These are phyloP conservation scores for Lycaon pictus DNA, from an alignment of 2,113 vertebrate species.

Conservation along the genomic window DNA sequence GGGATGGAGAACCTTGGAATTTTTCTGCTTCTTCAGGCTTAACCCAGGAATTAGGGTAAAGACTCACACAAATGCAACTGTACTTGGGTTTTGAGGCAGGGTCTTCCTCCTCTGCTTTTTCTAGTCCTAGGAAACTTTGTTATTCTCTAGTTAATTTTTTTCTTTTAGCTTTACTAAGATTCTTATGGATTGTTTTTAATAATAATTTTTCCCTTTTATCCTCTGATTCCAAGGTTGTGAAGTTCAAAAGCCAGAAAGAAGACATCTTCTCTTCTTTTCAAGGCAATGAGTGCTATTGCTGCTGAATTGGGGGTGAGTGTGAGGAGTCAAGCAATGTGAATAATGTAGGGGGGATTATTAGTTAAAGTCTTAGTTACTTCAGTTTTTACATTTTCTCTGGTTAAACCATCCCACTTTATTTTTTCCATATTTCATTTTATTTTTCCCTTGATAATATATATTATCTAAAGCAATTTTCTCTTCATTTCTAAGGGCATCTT, in stretches of 20 bases:
- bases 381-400: slow-evolving; percentile 10
- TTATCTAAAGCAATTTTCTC: slow-evolving; percentile 17
- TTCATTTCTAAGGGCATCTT: neutral
- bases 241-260: neutral
- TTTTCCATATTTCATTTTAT: slow-evolving; percentile 13
- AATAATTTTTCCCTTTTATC: neutral
- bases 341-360: neutral
- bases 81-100: neutral
- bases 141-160: slow-evolving; percentile 15
- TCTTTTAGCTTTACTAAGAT: neutral
- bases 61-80: neutral
- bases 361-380: neutral
- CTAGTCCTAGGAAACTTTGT: neutral
- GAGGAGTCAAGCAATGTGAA: neutral
- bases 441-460: slow-evolving; percentile 23
- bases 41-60: neutral
- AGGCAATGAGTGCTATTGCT: neutral
- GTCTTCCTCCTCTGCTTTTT: neutral
- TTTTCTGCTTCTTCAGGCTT: neutral
- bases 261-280: neutral
- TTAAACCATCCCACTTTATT: slow-evolving; percentile 17
- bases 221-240: slow-evolving; percentile 26
- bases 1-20: neutral
- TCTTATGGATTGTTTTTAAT: neutral
- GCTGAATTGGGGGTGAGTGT: neutral